Base-by-base conservation (phyloP, 2,113 vertebrate species). In the Bagarius yarrelli region DNA sequence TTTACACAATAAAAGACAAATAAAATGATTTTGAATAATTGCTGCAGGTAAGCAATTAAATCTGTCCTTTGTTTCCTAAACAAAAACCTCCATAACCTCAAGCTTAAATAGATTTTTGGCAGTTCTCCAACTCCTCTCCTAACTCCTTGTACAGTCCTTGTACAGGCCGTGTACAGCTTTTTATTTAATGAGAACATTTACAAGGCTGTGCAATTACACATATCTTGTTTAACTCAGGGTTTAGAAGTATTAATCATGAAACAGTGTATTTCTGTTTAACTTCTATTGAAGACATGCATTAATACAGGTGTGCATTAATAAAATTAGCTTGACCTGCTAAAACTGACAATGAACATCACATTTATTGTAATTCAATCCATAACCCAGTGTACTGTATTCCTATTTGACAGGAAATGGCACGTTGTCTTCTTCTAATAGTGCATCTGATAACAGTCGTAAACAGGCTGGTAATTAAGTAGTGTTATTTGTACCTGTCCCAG, bases 21-120 rank as follows among this genome's bases (percentile, higher is more conserved):
- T 50, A 50, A 25, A 70, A 50, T 44, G 3, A 50, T 27, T 71
- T 3, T 19, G 44, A 52, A 11, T 50, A 27, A 52, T 18, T 50
- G 44, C 67, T 71, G 70, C 70, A 72, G 44, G 67, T 71, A 15
- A 50, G 25, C 16, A 19, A 30, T 40, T 72, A 53, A 32, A 53
- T 12, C 44, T 47, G 44, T 53, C 9, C 1, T 72, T 53, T 72
- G 70, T 52, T 21, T 72, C 27, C 47, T 30, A 32, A 72, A 72
- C 70, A 72, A 53, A 72, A 53, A 18, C 2, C 3, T 71, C 25
- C 50, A 72, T 53, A 53, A 30, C 70, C 50, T 21, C 16, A 16
- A 53, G 25, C 18, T 30, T 30, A 72, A 53, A 30, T 32, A 5
- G 0, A 53, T 53, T 72, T 19, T 72, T 72, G 27, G 16, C 4